Conservation (phyloP, 1,140 invertebrate genomes). For the Coptotermes formosanus region DNA sequence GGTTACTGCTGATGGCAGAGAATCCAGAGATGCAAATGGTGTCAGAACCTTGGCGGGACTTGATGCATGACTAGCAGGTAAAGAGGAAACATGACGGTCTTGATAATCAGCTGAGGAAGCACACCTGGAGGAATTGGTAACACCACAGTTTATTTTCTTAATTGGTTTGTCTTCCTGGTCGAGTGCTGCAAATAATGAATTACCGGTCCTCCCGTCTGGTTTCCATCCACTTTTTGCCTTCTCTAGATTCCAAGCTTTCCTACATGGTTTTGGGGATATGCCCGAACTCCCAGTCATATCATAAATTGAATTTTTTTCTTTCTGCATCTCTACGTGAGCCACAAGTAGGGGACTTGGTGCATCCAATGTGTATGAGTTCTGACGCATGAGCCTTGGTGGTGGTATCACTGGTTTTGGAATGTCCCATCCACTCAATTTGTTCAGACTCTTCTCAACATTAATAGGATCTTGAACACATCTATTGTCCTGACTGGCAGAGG, state of each 20-base stretch:
- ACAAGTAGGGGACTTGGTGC: conserved; percentile 60
- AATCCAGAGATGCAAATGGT: not conserved
- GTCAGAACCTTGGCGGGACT: not conserved
- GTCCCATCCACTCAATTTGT: not conserved
- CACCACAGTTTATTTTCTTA: not conserved
- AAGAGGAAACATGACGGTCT: not conserved
- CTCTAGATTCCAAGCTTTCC: not conserved
- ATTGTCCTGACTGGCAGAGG: not conserved
- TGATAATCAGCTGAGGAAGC: not conserved
- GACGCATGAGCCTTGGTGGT: conserved; percentile 53
- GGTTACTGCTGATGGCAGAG: not conserved
- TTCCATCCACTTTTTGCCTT: not conserved
- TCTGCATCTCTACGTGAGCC: conserved; percentile 56
- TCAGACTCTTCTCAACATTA: not conserved
- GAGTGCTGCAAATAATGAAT: not conserved
- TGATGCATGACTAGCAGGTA: not conserved
- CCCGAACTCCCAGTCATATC: not conserved
- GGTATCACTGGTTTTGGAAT: conserved; percentile 9
- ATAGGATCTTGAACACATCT: not conserved
- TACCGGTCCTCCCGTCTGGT: not conserved
- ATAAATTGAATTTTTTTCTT: conserved; percentile 32
- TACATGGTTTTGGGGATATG: not conserved
- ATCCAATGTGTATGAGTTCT: conserved; percentile 62
- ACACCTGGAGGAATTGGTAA: not conserved
- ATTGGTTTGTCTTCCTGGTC: not conserved